Evolutionary conservation across 2,888 invertebrate species (phyloP), one percentile per base, ranked within the genome.

Genomic region (Erpobdella octoculata): DNA sequence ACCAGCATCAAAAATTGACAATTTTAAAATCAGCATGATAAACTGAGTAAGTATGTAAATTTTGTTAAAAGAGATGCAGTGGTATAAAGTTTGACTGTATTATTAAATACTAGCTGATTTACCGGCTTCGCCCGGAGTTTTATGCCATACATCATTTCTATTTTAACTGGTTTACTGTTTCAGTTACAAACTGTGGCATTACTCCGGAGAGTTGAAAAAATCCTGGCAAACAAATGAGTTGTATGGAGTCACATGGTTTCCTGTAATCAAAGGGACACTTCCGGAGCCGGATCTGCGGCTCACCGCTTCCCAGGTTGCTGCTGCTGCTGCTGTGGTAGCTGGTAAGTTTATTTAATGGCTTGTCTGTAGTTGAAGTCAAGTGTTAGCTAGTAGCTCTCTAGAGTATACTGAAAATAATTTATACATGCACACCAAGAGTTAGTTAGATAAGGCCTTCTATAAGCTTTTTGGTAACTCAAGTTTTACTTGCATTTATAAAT

Each of bases 181-280:
- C 25, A 69, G 69, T 2, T 69, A 58, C 35, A 69, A 69, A 36
- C 33, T 69, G 21, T 69, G 69, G 69, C 69, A 69, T 31, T 69
- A 69, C 21, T 58, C 69, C 12, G 69, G 69, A 5, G n/a, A 25
- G 15, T 18, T 21, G 25, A 18, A 58, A 8, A 69, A 58, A 33
- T 8, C 46, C 25, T 65, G 66, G 66, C 33, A 69, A 58, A 69
- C 48, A 25, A 37, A 69, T 15, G 69, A 53, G 9, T 33, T 69
- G 48, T 53, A 53, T 21, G n/a, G 18, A 2, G 69, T 58, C 8
- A 48, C 37, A 4, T 69, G 69, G 69, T 15, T 33, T 9, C 69
- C 69, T 2, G 35, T 61, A 8, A 15, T 18, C 25, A 62, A 70
- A n/a, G 41, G 58, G 8, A 18, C 70, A 8, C 33, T 62, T 36